A percentile compares a stretch with the other conserved stretches of the same genome.
Evolutionary conservation across 53 echinoderm and acorn worm species (phyloP).

Genomic region (Echinometra lucunter): DNA sequence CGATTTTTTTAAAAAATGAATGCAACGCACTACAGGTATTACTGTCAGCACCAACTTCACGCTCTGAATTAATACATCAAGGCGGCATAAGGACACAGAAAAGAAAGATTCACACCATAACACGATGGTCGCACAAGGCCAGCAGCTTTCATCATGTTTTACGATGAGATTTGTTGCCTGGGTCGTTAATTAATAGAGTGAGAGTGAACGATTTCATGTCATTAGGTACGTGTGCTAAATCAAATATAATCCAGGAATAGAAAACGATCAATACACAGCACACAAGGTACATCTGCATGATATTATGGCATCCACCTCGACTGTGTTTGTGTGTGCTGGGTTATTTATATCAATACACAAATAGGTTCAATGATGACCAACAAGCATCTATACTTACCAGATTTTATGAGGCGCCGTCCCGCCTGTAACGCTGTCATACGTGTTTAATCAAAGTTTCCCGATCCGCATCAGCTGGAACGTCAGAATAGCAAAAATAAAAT

Average conservation of each 20-base stretch:
- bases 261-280: not conserved
- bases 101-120: not conserved
- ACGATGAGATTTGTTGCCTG: not conserved
- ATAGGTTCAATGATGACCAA: not conserved
- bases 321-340: not conserved
- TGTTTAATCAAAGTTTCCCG: not conserved
- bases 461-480: not conserved
- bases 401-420: not conserved
- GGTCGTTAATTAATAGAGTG: not conserved
- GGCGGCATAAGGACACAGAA: not conserved
- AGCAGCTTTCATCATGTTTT: not conserved
- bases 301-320: not conserved
- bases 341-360: not conserved
- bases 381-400: conserved; percentile 14
- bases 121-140: not conserved
- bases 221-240: not conserved
- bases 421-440: not conserved
- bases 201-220: not conserved
- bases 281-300: not conserved
- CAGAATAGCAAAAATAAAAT: not conserved
- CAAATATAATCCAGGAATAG: not conserved
- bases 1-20: no score
- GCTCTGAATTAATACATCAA: not conserved
- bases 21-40: no score
- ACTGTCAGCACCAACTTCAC: not conserved